Evolutionary conservation across 2,797 vertebrate species (phyloP).

Genomic region (Margarornis squamiger): DNA sequence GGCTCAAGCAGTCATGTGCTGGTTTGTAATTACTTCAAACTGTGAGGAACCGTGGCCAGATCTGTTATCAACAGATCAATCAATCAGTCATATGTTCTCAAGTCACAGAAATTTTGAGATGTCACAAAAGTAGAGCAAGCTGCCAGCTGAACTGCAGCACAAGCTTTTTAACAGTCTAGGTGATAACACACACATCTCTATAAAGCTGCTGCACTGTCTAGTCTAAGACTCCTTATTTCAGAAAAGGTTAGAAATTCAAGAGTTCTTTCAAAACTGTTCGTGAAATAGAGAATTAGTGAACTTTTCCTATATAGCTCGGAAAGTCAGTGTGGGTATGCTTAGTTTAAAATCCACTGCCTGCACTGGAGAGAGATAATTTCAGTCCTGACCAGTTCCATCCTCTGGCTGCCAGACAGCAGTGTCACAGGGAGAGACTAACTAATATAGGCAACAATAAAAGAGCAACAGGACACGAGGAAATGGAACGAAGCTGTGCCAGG

Average conservation of each 20-base stretch:
- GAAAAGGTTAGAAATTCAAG: not conserved
- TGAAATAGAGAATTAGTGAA: not conserved
- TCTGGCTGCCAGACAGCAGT: not conserved
- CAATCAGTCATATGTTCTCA: slow-evolving; percentile 53
- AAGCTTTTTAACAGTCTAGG: slow-evolving; percentile 17
- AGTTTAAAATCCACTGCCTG: not conserved
- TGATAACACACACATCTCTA: not conserved
- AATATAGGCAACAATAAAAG: not conserved
- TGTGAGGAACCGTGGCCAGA: slow-evolving; percentile 11
- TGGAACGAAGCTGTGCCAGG: not conserved
- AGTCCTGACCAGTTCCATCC: not conserved
- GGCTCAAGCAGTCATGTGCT: slow-evolving; percentile 52
- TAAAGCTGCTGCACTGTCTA: not conserved
- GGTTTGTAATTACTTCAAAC: slow-evolving; percentile 65
- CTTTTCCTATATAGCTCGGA: not conserved
- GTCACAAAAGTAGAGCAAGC: slow-evolving; percentile 51
- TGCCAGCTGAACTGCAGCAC: slow-evolving; percentile 30
- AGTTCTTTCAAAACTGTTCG: not conserved
- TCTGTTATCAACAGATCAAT: slow-evolving; percentile 63
- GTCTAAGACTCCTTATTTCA: not conserved
- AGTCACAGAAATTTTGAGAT: slow-evolving; percentile 50
- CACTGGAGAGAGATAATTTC: not conserved
- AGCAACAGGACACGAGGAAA: not conserved
- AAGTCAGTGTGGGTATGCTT: not conserved
- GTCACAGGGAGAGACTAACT: not conserved